Evolutionary conservation across 2,113 vertebrate genomes (phyloP).

Genomic region (Daphoenositta chrysoptera): DNA sequence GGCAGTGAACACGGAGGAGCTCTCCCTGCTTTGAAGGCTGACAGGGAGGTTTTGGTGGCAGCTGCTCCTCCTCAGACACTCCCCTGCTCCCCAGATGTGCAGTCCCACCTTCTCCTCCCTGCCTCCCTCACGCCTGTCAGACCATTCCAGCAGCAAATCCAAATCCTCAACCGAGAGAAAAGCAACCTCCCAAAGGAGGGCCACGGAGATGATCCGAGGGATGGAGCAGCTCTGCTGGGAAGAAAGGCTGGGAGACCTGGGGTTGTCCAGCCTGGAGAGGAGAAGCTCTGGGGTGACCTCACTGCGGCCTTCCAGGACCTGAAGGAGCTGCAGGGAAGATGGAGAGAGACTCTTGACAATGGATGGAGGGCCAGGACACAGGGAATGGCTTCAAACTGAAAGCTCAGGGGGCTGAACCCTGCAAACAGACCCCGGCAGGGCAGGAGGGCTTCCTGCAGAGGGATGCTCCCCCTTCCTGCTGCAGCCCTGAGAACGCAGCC

Average conservation of each 20-base stretch:
- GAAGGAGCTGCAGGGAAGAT: background rate
- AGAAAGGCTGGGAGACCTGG: background rate
- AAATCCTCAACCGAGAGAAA: fast-evolving
- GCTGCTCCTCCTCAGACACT: background rate
- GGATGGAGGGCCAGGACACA: background rate
- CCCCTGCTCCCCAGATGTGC: background rate
- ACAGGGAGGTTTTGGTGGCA: background rate
- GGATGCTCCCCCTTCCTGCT: fast-evolving
- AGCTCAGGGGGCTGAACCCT: background rate
- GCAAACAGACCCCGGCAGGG: fast-evolving
- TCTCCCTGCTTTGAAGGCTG: background rate
- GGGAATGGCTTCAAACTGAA: background rate
- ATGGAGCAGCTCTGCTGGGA: background rate
- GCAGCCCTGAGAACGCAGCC: background rate
- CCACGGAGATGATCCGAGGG: fast-evolving
- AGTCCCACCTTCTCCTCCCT: background rate
- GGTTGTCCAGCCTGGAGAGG: background rate
- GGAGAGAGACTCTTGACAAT: background rate
- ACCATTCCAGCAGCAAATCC: background rate
- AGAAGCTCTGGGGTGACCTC: background rate
- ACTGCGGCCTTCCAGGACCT: fast-evolving
- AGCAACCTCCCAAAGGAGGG: background rate
- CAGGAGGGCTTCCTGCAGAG: background rate
- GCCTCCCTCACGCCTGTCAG: background rate
- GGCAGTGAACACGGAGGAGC: background rate